These are phyloP conservation scores for Morpho helenor DNA, from an alignment of 2,888 invertebrate species.

Conservation along the genomic window DNA sequence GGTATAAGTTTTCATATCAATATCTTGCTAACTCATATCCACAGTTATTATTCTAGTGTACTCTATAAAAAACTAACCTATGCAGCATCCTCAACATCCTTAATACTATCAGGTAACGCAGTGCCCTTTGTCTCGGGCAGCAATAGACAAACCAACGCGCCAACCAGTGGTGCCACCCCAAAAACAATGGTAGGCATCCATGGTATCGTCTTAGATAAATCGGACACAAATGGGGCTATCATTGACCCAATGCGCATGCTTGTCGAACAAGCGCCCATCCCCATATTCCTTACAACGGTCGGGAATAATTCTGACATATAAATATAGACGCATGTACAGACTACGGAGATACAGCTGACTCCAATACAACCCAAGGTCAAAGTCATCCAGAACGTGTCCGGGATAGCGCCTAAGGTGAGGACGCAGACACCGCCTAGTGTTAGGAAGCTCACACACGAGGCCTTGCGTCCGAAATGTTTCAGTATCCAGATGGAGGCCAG, in stretches of 20 bases:
- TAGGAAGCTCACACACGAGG: constrained; percentile 80
- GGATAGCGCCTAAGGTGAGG: constrained; percentile 78
- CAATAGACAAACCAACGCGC: constrained; percentile 81
- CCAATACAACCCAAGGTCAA: constrained; percentile 84
- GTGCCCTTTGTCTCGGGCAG: constrained; percentile 89
- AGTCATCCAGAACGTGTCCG: constrained; percentile 70
- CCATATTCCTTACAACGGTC: constrained; percentile 91
- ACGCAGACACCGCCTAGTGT: constrained; percentile 80
- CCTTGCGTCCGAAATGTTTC: constrained; percentile 82
- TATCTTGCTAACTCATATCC: too few relatives aligned
- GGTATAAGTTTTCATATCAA: too few relatives aligned
- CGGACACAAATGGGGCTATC: constrained; percentile 88
- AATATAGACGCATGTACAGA: constrained; percentile 90
- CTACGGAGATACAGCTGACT: constrained; percentile 87
- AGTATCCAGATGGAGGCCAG: constrained; percentile 74
- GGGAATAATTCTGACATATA: constrained; percentile 93
- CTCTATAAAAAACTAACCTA: too few relatives aligned
- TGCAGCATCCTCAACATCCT: constrained; percentile 79
- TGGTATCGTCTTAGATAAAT: constrained; percentile 65
- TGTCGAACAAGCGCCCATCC: constrained; percentile 90
- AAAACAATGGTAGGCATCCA: constrained; percentile 87
- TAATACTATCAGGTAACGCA: constrained; percentile 85
- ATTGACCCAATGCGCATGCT: constrained; percentile 91
- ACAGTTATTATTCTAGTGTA: too few relatives aligned
- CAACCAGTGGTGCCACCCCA: constrained; percentile 82